Conservation (phyloP, 2,113 vertebrate species). For the Rhegmatorhina hoffmannsi region DNA sequence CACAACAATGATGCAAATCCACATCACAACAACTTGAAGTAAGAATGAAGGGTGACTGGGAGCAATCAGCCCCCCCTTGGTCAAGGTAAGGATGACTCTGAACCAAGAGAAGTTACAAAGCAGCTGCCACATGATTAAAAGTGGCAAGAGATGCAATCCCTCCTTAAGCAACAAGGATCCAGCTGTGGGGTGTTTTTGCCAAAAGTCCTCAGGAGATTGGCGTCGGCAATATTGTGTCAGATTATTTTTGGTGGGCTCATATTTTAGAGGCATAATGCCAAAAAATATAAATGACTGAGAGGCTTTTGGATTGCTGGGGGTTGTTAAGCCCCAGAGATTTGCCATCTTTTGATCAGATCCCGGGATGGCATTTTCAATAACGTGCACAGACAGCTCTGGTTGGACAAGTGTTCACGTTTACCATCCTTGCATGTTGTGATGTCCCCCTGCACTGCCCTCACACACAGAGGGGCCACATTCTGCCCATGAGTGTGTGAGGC, state of each 20-base stretch:
- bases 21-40: neutral
- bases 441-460: neutral
- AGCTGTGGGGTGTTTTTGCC: neutral
- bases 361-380: neutral
- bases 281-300: neutral
- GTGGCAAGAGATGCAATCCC: neutral
- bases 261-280: neutral
- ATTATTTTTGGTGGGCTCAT: neutral
- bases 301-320: neutral
- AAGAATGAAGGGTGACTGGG: neutral
- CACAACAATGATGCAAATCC: neutral
- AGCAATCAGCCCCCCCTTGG: neutral
- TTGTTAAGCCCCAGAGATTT: neutral
- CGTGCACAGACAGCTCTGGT: neutral
- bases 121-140: neutral
- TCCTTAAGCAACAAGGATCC: neutral
- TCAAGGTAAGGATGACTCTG: neutral
- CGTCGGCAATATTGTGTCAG: neutral
- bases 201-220: conserved; percentile 4
- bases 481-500: neutral
- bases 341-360: neutral
- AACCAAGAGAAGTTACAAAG: neutral
- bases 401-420: neutral
- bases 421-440: neutral
- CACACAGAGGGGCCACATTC: neutral